Conservation (phyloP, 2,888 invertebrate species). For the Lithosia quadra region DNA sequence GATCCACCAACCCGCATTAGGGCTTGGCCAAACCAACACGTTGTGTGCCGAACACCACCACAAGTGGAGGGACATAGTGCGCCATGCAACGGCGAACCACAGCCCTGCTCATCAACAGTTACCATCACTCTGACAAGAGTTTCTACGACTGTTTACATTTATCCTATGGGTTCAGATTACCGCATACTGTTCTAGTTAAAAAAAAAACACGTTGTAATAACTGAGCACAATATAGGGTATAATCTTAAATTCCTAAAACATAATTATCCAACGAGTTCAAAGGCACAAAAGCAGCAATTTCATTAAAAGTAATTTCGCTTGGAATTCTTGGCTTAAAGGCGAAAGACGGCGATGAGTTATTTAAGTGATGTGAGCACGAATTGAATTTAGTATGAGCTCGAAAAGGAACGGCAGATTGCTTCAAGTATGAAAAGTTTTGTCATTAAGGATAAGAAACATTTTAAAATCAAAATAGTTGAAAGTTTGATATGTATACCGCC, state of each 20-base stretch:
- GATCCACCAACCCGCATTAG: no score
- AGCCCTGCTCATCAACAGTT: no score
- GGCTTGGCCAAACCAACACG: no score
- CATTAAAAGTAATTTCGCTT: neutral
- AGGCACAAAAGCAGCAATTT: neutral
- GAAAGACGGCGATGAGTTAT: neutral
- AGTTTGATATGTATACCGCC: no score
- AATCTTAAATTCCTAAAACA: neutral
- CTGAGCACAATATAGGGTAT: neutral
- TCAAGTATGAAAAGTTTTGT: neutral
- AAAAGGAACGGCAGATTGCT: neutral
- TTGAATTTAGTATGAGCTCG: neutral
- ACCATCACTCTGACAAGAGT: no score
- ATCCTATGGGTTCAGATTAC: no score
- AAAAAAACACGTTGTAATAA: neutral
- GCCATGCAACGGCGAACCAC: no score
- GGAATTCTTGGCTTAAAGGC: neutral
- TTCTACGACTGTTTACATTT: no score
- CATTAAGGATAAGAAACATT: no score
- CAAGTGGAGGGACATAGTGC: no score
- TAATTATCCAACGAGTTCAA: neutral
- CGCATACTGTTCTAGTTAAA: neutral
- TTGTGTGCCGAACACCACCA: no score
- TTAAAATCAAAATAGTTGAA: no score
- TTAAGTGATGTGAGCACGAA: neutral